Percentiles rank a stretch among this genome's conserved stretches.
These are phyloP conservation scores for Peromyscus californicus DNA, from an alignment of 2,113 vertebrate species.

Conservation along the genomic window DNA sequence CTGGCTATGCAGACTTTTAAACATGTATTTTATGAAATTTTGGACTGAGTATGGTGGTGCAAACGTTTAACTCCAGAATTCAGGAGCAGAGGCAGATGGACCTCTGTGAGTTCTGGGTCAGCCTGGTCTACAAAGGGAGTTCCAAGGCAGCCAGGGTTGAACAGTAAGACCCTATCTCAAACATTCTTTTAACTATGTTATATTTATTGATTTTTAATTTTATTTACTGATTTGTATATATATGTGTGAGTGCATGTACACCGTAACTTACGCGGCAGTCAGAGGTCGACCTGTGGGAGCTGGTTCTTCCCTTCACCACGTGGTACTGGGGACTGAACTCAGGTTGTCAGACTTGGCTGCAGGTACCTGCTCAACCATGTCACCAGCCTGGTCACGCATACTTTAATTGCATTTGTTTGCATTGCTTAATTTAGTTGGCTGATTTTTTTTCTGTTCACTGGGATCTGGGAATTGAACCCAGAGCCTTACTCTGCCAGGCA, in stretches of 20 bases:
- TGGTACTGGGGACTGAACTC: not conserved
- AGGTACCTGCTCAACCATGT: too few relatives aligned
- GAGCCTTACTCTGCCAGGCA: not conserved
- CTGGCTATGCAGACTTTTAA: not conserved
- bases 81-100: not conserved
- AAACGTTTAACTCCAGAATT: not conserved
- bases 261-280: not conserved
- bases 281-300: not conserved
- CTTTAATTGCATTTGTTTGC: not conserved
- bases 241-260: not conserved
- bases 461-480: not conserved
- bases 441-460: not conserved
- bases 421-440: not conserved
- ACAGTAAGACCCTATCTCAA: not conserved
- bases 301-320: too few relatives aligned
- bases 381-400: not conserved
- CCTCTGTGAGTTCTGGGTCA: not conserved
- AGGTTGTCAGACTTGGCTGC: not conserved
- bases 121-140: not conserved
- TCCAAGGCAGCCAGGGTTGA: not conserved
- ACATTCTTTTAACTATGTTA: not conserved
- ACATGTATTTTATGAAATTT: not conserved
- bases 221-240: not conserved
- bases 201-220: not conserved
- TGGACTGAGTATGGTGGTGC: not conserved